Evolutionary conservation across 2,113 vertebrate species (phyloP), one percentile per base, ranked within the genome.

Genomic region (Coryphaenoides rupestris): DNA sequence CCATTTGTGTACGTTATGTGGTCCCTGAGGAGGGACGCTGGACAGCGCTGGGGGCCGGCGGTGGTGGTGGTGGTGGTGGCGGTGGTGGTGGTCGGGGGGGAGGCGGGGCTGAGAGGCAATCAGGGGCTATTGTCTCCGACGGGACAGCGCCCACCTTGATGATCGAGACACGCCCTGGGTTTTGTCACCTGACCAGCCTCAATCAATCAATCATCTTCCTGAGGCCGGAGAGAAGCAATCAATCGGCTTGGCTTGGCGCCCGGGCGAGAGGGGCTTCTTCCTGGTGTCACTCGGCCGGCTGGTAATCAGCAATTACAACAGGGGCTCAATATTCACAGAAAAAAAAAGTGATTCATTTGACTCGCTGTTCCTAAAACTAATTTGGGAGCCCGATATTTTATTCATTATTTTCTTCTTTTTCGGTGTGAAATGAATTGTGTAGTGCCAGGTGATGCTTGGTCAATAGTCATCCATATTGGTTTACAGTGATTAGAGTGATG

Each of bases 141-240:
- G 88, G 84, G 69, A 69, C 83, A 80, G 79, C 86, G 84, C 86
- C 83, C 86, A 86, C 86, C 83, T 85, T 86, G 81, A 89, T 84
- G 79, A 83, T 80, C 74, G 70, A 66, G 77, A 68, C 66, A 70
- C 73, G 77, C 83, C 83, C 86, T 83, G n/a, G 86, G 83, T 86
- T 87, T 40, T 89, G 86, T 89, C 89, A 87, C 87, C 87, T 82
- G 84, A 87, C 81, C 80, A 85, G 80, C 81, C 86, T 85, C 83
- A 83, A 88, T 87, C 84, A 89, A 90, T 90, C 89, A 89, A 90
- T 89, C 88, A 90, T 88, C 86, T 87, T 81, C 84, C 80, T 79
- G 65, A 71, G 72, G 79, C 82, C 12, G 64, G 66, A 81, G 80
- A 75, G 79, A n/a, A n/a, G 69, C 80, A 47, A 87, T 89, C 86